Base-by-base conservation (phyloP, 2,113 vertebrate genomes). In the Bos javanicus region DNA sequence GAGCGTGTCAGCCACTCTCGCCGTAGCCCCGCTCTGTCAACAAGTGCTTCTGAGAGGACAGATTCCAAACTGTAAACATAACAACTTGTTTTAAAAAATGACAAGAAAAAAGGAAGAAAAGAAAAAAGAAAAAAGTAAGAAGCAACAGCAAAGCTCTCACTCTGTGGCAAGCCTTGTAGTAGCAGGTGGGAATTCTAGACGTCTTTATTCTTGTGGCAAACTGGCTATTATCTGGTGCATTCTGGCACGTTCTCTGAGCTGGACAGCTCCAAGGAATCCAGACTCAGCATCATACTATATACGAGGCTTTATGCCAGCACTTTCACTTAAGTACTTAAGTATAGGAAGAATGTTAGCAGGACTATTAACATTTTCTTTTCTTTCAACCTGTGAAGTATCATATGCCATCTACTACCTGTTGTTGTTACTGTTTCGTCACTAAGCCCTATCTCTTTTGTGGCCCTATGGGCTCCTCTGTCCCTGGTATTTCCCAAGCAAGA, bases 271-370 rank as follows among this genome's bases (percentile, higher is more conserved):
- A 9, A 13, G 36, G 17, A 82, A 67, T 16, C 30, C 43, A 67
- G 67, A 57, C 7, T 21, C 25, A 2, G 10, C 2, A 2, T 23
- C 10, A 19, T 4, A 9, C 11, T 0, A 2, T 2, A 4, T 10
- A 9, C 5, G 1, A 39, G n/a, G 52, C 91, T 48, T 11, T 67
- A 7, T 0, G 43, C 39, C 9, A 16, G 23, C 9, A 19, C 9
- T 39, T 50, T 64, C 17, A 3, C 21, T 5, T 19, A 23, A 28
- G 21, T 36, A 6, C 0, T 39, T 39, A 39, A 39, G 39, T 36
- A 6, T 0, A 6, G 36, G 8, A 26, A 17, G 11, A 12, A 30
- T 13, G 26, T 23, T 30, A 17, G 23, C 26, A n/a, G 39, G 21
- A 36, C 19, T 13, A 26, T 10, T 76, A n/a, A 14, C 52, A 19